A percentile compares a stretch with the other conserved stretches of the same genome.
phyloP scores from a whole-genome alignment of 2,797 vertebrate species.

The Pantherophis alleghaniensis region DNA sequence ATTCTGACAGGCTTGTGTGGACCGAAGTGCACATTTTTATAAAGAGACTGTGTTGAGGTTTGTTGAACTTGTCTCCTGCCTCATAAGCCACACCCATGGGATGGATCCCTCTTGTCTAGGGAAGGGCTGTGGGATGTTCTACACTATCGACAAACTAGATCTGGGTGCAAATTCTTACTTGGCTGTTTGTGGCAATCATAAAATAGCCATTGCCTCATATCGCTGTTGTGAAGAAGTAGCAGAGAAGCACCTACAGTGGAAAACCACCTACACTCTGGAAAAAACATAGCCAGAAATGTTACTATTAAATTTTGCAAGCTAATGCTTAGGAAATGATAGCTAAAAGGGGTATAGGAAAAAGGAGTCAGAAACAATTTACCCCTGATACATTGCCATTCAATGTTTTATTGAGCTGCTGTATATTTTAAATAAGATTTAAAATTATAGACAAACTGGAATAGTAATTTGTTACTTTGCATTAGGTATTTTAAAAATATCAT shows the following conservation, averaged over 20 bases:
- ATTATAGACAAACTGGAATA: not conserved
- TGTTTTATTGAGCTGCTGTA: not conserved
- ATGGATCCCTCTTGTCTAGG: not conserved
- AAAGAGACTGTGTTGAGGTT: not conserved
- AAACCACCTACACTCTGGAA: not conserved
- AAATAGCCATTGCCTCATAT: not conserved
- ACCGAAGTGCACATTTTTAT: not conserved
- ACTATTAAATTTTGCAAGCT: not conserved
- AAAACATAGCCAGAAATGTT: not conserved
- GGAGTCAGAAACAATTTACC: not conserved
- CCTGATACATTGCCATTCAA: not conserved
- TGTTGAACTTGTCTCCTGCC: not conserved
- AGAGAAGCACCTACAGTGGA: not conserved
- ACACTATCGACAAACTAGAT: not conserved
- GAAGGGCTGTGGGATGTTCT: not conserved
- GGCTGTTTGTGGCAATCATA: not conserved
- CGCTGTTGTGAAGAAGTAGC: not conserved
- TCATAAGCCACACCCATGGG: not conserved
- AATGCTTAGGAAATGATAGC: not conserved
- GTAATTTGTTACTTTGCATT: not conserved
- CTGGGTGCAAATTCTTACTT: not conserved
- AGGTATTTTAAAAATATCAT: not conserved
- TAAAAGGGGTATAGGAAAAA: not conserved
- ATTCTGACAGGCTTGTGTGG: not conserved
- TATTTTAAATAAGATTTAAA: not conserved